Evolutionary conservation across 2,888 invertebrate genomes (phyloP).

Genomic region (Pristionchus fissidentatus): DNA sequence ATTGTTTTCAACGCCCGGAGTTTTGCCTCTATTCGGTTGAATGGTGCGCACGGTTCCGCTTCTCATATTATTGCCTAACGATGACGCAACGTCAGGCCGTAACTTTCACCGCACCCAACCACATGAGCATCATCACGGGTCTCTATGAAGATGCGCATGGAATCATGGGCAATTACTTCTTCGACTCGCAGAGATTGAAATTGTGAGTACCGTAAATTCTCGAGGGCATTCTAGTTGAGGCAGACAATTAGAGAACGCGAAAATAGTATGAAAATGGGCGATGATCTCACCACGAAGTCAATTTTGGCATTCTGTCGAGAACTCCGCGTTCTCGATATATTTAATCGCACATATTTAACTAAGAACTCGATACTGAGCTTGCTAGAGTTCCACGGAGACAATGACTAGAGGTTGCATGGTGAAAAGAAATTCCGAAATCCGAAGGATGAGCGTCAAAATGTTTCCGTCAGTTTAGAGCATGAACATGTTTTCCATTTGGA

Average conservation of each 20-base stretch:
- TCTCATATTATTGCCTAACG: not conserved
- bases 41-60: not conserved
- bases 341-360: not conserved
- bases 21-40: not conserved
- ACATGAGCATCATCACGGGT: slow-evolving; percentile 47
- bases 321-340: too few species aligned
- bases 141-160: slow-evolving; percentile 47
- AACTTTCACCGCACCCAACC: slow-evolving; percentile 47
- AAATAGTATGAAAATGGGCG: too few species aligned
- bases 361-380: not conserved
- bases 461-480: too few species aligned
- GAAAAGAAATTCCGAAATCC: too few species aligned
- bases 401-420: too few species aligned
- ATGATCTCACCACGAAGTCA: too few species aligned
- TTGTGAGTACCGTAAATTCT: not conserved
- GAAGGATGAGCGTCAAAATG: too few species aligned
- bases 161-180: slow-evolving; percentile 47
- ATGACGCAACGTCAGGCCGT: not conserved
- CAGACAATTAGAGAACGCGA: too few species aligned
- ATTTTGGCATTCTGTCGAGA: too few species aligned
- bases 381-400: too few species aligned
- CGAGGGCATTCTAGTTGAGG: too few species aligned
- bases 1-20: not conserved
- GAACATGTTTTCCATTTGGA: not conserved
- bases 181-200: not conserved